These are phyloP conservation scores for Cyphomyrmex costatus DNA, from an alignment of 1,140 invertebrate species.

Conservation along the genomic window DNA sequence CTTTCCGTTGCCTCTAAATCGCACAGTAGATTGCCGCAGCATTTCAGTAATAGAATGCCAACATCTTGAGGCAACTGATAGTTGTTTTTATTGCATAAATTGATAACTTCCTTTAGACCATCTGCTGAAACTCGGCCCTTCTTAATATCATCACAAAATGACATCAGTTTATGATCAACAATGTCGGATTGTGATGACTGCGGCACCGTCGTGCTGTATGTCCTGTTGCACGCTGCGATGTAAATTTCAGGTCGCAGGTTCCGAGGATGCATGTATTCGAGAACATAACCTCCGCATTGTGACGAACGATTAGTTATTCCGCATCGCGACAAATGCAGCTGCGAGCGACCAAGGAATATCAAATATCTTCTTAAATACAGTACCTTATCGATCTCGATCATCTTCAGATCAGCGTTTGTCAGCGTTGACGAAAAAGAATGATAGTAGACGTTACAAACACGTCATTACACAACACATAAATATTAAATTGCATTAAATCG, in stretches of 20 bases:
- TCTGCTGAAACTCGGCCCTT: not conserved
- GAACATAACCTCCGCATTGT: conserved; percentile 12
- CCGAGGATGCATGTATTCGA: not conserved
- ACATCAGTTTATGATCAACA: conserved; percentile 39
- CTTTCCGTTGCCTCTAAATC: no score
- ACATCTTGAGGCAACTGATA: no score
- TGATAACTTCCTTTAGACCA: no score
- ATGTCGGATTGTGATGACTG: not conserved
- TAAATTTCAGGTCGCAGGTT: not conserved
- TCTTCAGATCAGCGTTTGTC: not conserved
- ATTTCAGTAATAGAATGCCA: no score
- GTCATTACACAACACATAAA: no score
- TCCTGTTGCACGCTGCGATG: not conserved
- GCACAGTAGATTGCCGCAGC: no score
- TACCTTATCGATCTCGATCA: conserved; percentile 25
- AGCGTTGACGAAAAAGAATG: not conserved
- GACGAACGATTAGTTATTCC: not conserved
- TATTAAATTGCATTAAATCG: no score
- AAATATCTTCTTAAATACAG: conserved; percentile 15
- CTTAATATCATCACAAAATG: conserved; percentile 12
- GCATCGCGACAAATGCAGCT: not conserved
- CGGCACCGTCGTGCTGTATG: not conserved
- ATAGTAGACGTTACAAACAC: no score
- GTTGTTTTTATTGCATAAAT: no score
- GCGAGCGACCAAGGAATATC: not conserved